Conservation (phyloP, 2,113 vertebrate genomes). For the Apteryx mantelli region DNA sequence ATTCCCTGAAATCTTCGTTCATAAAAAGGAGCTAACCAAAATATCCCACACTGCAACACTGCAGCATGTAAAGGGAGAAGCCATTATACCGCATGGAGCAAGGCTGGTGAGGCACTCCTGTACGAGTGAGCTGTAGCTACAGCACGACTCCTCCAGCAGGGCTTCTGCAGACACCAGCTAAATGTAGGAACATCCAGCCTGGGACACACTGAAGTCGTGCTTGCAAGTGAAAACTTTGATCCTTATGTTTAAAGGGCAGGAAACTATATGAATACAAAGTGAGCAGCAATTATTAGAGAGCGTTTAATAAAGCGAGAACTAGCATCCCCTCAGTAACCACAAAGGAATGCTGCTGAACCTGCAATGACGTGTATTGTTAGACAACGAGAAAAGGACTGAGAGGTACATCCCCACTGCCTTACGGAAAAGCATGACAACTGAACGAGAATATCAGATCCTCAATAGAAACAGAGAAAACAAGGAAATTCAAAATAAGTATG, state of each 20-base stretch:
- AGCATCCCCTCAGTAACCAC: neutral
- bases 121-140: fast-evolving
- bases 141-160: neutral
- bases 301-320: neutral
- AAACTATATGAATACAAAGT: neutral
- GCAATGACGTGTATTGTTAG: fast-evolving
- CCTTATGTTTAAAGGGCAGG: neutral
- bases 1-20: neutral
- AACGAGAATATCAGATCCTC: neutral
- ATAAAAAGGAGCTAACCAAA: neutral
- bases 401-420: neutral
- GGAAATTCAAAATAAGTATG: neutral
- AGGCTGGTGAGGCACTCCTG: neutral
- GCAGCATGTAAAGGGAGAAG: neutral
- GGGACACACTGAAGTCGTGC: neutral
- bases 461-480: neutral
- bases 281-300: neutral
- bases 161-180: neutral
- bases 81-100: neutral
- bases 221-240: neutral
- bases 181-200: neutral
- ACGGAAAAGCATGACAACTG: neutral
- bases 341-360: neutral
- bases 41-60: neutral
- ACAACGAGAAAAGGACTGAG: neutral